Evolutionary conservation across 2,797 vertebrate species (phyloP).

Genomic region (Gymnothorax javanicus): DNA sequence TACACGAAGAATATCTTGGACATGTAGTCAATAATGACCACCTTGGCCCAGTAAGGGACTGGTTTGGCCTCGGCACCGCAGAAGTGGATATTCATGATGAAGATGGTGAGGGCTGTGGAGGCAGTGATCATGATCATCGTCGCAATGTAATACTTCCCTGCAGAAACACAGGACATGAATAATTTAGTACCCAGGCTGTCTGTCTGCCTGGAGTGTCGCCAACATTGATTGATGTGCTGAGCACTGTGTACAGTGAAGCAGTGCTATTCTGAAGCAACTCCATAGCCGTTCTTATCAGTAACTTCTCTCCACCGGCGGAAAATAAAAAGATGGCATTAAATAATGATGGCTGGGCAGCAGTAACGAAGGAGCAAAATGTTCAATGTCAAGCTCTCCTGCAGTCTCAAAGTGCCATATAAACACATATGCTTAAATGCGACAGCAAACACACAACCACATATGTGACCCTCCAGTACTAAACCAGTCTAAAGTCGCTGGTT

Average conservation of each 20-base stretch:
- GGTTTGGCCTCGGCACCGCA: conserved; percentile 94
- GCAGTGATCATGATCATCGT: conserved; percentile 98
- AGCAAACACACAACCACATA: too few species aligned
- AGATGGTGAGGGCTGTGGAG: conserved; percentile 94
- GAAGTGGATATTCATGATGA: conserved; percentile 98
- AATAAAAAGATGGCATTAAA: too few species aligned
- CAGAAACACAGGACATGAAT: conserved; percentile 6
- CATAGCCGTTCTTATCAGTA: neutral
- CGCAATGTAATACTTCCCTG: conserved; percentile 97
- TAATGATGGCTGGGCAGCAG: too few species aligned
- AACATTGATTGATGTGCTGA: too few species aligned
- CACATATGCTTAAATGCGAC: neutral
- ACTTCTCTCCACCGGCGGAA: neutral
- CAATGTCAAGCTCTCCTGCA: neutral
- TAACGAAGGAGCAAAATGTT: neutral
- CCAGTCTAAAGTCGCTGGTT: too few species aligned
- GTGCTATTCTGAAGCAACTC: neutral
- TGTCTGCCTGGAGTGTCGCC: too few species aligned
- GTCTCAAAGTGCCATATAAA: neutral
- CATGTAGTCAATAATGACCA: conserved; percentile 95
- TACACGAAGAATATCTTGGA: conserved; percentile 94
- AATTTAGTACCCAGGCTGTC: neutral
- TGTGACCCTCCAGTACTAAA: too few species aligned
- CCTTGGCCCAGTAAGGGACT: conserved; percentile 91
- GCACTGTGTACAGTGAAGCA: neutral